Base-by-base conservation (phyloP, 2,888 invertebrate genomes). In the Hirtodrosophila histrioides region DNA sequence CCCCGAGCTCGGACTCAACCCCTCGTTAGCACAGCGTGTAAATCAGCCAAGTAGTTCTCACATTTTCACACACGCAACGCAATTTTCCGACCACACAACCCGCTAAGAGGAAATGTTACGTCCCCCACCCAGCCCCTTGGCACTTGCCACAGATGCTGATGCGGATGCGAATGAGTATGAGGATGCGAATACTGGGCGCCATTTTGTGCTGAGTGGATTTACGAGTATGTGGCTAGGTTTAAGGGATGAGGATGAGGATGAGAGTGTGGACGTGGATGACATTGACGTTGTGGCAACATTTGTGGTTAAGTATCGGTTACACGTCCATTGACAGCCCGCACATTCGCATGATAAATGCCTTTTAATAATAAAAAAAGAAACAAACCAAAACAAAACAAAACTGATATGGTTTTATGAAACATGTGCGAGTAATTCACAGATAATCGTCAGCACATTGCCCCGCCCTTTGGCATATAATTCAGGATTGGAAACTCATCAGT, bases 1-100 rank as follows among this genome's bases (percentile, higher is more conserved):
- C 24, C 7, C 7, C 45, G 23, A 17, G 33, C 35, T 69, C 62
- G 54, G 67, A 62, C 71, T 82, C 86, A 88, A 80, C 81, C 85
- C 89, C 86, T 88, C 83, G 88, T 88, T 88, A 88, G 89, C 87
- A 74, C 81, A 81, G 76, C 81, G 77, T 78, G 81, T 80, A 78
- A 78, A 80, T 80, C 74, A 68, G 67, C 62, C 60, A 45, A 77
- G 77, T 73, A 70, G 56, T 74, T 68, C 56, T 63, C 69, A 69
- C 80, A 67, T 64, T 67, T 69, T 76, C 69, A 64, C 69, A 70
- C 71, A 71, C 75, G 61, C 76, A 71, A 31, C 62, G 62, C 69
- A 76, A 60, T 78, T 79, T 70, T 68, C 79, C 70, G 51, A 55
- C 62, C 64, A 56, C 66, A 74, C 63, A 57, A 17, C 29, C 35